Evolutionary conservation across 1,140 invertebrate genomes (phyloP), one percentile per base, ranked within the genome.

Genomic region (Camponotus vicinus): DNA sequence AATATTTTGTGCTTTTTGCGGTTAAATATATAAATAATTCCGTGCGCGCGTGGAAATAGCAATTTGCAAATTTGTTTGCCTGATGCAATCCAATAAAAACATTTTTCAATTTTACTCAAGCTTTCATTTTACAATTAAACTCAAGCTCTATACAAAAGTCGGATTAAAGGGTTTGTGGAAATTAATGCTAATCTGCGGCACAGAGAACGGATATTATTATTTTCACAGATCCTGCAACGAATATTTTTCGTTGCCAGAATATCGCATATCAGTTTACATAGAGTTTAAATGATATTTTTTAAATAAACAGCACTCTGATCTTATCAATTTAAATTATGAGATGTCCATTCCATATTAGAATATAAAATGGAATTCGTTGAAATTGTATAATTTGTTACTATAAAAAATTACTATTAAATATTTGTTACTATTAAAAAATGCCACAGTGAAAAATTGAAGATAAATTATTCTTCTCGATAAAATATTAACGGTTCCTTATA

Each of bases 1-100:
- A 61, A 64, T 45, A 67, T 67, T 45, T 64, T 64, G 45, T 18
- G 13, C 9, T 59, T 77, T 76, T 3, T 45, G 42, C 2, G 59
- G 76, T 66, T 34, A 49, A 45, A 78, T 66, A 66, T 78, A 34
- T 45, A 37, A 34, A 18, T 78, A 66, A 76, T 76, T n/a, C 40
- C 37, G 42, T 27, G 7, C 18, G 6, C 42, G 40, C 1, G 61
- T 34, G 18, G 34, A 78, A 78, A 78, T 64, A 34, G 61, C 61
- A 66, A 66, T 45, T 78, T 45, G 15, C 18, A 66, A 78, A 78
- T 78, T 64, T 66, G 40, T 78, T 64, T 66, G 40, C 6, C 18
- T 49, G 57, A 2, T 66, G 18, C 64, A 66, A 40, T 40, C 6
- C 32, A 40, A 27, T 34, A 78, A 11, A 64, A 64, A 32, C n/a